Percentiles rank a stretch among this genome's conserved stretches.
Evolutionary conservation across 2,797 vertebrate species (phyloP).

Genomic region (Taeniopygia guttata): DNA sequence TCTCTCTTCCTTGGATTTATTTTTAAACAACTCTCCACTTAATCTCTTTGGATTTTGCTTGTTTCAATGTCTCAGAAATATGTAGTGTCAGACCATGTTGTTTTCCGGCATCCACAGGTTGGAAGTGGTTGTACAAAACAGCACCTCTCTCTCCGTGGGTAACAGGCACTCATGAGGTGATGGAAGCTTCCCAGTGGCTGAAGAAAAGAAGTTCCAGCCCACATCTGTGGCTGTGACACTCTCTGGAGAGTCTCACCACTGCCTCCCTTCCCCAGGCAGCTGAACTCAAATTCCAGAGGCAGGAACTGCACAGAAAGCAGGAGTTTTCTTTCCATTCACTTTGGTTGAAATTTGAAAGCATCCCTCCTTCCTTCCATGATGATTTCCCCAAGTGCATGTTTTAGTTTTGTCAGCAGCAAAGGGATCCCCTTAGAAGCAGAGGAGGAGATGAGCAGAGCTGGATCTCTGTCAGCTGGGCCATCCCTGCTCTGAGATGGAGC

Average conservation of each 20-base stretch:
- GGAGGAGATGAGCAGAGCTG: not conserved
- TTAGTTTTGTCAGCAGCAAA: not conserved
- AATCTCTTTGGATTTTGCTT: not conserved
- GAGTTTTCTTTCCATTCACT: not conserved
- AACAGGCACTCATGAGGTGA: not conserved
- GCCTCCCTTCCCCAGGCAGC: not conserved
- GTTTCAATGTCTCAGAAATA: not conserved
- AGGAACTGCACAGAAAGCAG: not conserved
- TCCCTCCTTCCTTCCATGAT: not conserved
- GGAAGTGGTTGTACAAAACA: not conserved
- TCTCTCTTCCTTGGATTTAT: not conserved
- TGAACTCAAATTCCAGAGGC: not conserved
- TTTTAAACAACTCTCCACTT: not conserved
- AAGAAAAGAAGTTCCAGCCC: not conserved
- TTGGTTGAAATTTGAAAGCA: not conserved
- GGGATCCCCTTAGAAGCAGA: not conserved
- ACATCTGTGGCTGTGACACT: not conserved
- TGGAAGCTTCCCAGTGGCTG: not conserved
- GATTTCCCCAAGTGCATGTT: not conserved
- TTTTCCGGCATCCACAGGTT: not conserved
- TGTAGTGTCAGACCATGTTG: not conserved
- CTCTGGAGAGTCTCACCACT: not conserved
- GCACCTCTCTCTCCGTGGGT: not conserved
- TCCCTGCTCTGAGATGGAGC: not conserved
- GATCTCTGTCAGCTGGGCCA: not conserved